Percentiles rank a stretch among this genome's conserved stretches.
These are phyloP conservation scores for Bolinopsis microptera DNA, from an alignment of 37 sponge, comb jelly and placozoan genomes.

Conservation along the genomic window DNA sequence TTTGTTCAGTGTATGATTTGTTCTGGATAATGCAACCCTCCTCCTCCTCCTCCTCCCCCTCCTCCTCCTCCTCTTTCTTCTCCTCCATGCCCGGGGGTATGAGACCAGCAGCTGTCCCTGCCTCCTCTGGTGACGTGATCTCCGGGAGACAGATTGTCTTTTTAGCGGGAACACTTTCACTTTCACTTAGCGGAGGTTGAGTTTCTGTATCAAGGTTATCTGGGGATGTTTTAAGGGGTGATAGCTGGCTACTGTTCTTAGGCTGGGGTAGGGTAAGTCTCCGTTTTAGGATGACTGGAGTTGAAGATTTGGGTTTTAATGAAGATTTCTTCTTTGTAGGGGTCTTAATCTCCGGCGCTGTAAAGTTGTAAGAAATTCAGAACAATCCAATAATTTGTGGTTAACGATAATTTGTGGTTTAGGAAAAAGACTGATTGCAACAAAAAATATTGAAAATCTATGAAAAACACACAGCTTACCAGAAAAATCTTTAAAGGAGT, in stretches of 20 bases:
- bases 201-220: no score
- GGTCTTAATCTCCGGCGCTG: background rate
- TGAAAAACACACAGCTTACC: no score
- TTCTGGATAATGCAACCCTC: background rate
- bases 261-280: slow-evolving; percentile 30
- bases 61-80: background rate
- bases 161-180: background rate
- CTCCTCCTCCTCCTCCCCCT: background rate
- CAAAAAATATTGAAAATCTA: no score
- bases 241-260: background rate
- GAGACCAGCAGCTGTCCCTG: background rate
- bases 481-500: background rate
- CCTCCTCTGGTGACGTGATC: background rate
- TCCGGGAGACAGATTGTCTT: background rate
- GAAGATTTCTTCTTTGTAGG: background rate
- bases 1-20: background rate
- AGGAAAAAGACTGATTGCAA: no score
- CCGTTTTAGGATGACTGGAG: slow-evolving; percentile 8
- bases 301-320: background rate
- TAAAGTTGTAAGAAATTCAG: background rate
- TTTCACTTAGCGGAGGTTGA: background rate
- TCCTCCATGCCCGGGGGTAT: background rate
- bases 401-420: no score
- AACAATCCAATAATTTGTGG: no score
- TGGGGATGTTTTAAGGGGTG: background rate